A percentile compares a stretch with the other conserved stretches of the same genome.
Conservation (phyloP, 2,113 vertebrate species). For the Centropus unirufus region DNA sequence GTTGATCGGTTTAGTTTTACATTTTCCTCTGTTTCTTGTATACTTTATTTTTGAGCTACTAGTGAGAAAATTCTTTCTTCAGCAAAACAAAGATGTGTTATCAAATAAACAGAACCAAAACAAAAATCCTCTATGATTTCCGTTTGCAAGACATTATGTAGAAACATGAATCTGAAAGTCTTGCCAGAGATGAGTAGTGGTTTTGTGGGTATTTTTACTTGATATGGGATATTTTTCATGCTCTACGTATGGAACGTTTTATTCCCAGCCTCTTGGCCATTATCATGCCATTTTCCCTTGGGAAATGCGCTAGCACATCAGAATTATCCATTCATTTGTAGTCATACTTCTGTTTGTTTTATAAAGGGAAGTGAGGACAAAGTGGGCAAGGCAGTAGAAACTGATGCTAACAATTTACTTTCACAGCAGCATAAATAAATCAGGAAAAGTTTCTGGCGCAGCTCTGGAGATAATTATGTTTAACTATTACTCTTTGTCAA, state of each 20-base stretch:
- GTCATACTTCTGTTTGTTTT: neutral
- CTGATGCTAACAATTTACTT: neutral
- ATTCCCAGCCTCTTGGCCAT: neutral
- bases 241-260: neutral
- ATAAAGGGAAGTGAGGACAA: neutral
- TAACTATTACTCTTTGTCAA: neutral
- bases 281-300: neutral
- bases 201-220: neutral
- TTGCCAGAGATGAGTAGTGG: neutral
- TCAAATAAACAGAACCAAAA: slow-evolving; percentile 53
- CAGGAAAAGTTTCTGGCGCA: neutral
- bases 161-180: slow-evolving; percentile 45
- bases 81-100: slow-evolving; percentile 35
- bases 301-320: neutral
- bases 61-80: slow-evolving; percentile 55
- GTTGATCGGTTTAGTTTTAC: slow-evolving; percentile 46
- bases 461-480: neutral
- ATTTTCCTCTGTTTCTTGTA: slow-evolving; percentile 23
- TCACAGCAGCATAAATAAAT: neutral
- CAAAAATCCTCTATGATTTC: slow-evolving; percentile 49
- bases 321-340: neutral
- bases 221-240: neutral
- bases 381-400: neutral
- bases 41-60: slow-evolving; percentile 8
- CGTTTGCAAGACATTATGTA: slow-evolving; percentile 35